Evolutionary conservation across 2,888 invertebrate species (phyloP).

Genomic region (Dysmachus trigonus): DNA sequence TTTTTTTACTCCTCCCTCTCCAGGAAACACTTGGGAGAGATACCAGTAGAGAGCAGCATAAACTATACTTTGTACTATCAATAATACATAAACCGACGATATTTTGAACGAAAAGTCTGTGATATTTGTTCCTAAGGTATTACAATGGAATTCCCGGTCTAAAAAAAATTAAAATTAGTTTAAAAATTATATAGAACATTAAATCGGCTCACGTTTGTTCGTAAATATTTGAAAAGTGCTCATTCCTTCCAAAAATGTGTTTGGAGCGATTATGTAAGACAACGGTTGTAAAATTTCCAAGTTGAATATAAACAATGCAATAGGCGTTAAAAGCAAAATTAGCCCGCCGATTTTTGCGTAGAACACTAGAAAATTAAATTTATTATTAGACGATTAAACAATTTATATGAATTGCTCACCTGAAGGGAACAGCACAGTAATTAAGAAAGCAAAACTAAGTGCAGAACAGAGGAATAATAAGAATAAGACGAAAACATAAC

Average conservation of each 20-base stretch:
- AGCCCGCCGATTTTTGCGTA: constrained; percentile 62
- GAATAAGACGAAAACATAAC: constrained; percentile 53
- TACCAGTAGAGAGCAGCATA: constrained; percentile 60
- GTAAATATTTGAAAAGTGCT: constrained; percentile 59
- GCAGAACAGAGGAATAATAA: constrained; percentile 57
- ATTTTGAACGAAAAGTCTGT: constrained; percentile 56
- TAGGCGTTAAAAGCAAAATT: constrained; percentile 58
- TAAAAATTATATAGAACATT: not conserved
- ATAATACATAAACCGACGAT: constrained; percentile 54
- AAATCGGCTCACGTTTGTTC: constrained; percentile 58
- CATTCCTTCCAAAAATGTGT: constrained; percentile 59
- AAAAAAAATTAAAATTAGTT: constrained; percentile 3
- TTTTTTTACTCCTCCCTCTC: constrained; percentile 74
- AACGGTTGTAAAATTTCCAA: constrained; percentile 51
- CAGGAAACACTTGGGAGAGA: constrained; percentile 66
- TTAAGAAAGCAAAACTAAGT: constrained; percentile 60
- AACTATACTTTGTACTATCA: constrained; percentile 56
- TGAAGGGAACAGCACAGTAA: constrained; percentile 62
- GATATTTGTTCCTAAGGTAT: constrained; percentile 55
- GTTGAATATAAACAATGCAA: constrained; percentile 56
- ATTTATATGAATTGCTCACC: constrained; percentile 54
- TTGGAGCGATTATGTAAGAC: constrained; percentile 52
- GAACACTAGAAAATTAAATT: constrained; percentile 52
- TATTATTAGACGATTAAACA: not conserved
- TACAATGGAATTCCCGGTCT: constrained; percentile 56